Base-by-base conservation (phyloP, 2,888 invertebrate species). In the Monoplex corrugatus region DNA sequence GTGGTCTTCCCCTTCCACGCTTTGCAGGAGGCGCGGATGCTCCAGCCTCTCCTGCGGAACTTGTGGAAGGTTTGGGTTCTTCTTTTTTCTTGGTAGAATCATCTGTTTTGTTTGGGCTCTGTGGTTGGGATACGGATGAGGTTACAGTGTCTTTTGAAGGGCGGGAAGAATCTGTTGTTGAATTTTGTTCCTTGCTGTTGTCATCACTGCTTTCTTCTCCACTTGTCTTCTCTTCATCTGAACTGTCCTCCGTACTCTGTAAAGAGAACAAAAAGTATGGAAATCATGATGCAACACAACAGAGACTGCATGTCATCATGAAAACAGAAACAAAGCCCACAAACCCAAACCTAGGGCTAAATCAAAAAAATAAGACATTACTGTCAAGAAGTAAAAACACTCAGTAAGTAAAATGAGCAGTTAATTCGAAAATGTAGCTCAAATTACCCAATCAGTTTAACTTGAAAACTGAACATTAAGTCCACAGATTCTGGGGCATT, bases 1-100 rank as follows among this genome's bases (percentile, higher is more conserved):
- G 92, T 8, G 92, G 93, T 16, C 92, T 83, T 3, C 93, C 93
- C 28, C 91, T 91, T 1, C 92, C 91, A n/a, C 93, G 84, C 68
- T 92, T 92, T 19, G 92, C 89, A 1, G 90, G 89, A 43, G 57
- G 85, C 19, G 82, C 87, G 13, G 89, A 86, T 5, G 90, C 28
- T 19, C 68, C 88, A 5, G 89, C 3, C 28, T 89, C 72, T 44
- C 35, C 38, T 35, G 82, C 63, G 28, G 87, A 85, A 44, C 45
- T 44, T n/a, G 88, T 44, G 3, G 88, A 28, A 8, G 87, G 78
- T 43, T 88, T 88, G 57, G 19, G 13, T 2, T 88, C 88, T 5
- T 88, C 88, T 19, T 88, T 88, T 83, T 88, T 88, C 68, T 83
- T 88, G 82, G n/a, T 23, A 6, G 78, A 10, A 13, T 35, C 32